Evolutionary conservation across 2,113 vertebrate species (phyloP), one percentile per base, ranked within the genome.

Genomic region (Zingel zingel): DNA sequence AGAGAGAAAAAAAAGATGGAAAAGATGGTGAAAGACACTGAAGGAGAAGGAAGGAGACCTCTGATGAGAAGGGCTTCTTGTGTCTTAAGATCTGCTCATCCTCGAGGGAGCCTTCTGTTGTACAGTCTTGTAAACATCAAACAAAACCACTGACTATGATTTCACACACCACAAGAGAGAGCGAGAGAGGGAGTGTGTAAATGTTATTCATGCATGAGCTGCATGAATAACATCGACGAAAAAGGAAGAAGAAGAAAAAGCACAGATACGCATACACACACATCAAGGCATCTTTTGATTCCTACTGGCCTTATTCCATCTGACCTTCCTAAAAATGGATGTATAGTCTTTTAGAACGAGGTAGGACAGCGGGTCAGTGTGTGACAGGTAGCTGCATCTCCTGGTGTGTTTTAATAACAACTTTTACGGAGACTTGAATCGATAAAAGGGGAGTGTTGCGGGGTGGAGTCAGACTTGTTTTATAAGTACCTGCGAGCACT

Each of bases 41-140:
- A 56, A 39, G 65, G 21, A 76, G 62, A 67, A 3, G 50, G 58
- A 56, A 27, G 59, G 57, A 57, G 75, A 57, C 57, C 72, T 87
- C 73, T 71, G 74, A 66, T 69, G 51, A 81, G 54, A 53, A 15
- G 63, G 67, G n/a, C 53, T 53, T 83, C 72, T 77, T 14, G 65
- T 79, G 64, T 80, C 56, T 79, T 53, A 78, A 82, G 72, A 81
- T 86, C 51, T 54, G 7, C 67, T 63, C 70, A 47, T 86, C 74
- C 86, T 89, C 79, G 45, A 62, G 83, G 71, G 83, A 91, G 58
- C 51, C 77, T 65, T 86, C 68, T 83, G 72, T 81, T 84, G 69
- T 67, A 74, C 64, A 66, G 64, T 64, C 80, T 80, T 85, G 82
- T 87, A 89, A 86, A 83, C 89, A 88, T 92, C 89, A 91, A 90